Conservation (phyloP, 2,888 invertebrate species). For the Tubulanus polymorphus region DNA sequence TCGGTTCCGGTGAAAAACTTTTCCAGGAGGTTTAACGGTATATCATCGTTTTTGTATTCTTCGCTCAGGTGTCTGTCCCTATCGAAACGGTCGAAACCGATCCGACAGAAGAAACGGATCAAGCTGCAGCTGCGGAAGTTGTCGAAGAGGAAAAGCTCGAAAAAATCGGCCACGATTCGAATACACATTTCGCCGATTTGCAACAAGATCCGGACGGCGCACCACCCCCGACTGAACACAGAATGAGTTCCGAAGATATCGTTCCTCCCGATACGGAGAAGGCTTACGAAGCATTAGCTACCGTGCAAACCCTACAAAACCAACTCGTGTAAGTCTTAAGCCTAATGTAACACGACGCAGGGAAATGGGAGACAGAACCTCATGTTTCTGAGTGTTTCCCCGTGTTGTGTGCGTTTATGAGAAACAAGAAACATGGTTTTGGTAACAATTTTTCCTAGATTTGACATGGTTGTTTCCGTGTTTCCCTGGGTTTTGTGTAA, state of each 20-base stretch:
- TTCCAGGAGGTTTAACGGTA: too few species aligned
- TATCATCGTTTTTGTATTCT: too few species aligned
- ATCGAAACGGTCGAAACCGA: too few species aligned
- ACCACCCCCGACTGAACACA: background rate
- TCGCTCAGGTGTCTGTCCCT: too few species aligned
- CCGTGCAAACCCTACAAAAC: slow-evolving; percentile 40
- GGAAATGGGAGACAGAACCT: too few species aligned
- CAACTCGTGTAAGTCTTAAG: slow-evolving; percentile 40
- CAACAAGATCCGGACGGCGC: slow-evolving; percentile 19
- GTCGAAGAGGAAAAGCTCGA: slow-evolving; percentile 28
- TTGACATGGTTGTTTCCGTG: background rate
- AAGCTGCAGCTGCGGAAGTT: background rate
- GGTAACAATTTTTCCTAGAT: too few species aligned
- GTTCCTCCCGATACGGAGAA: slow-evolving; percentile 34
- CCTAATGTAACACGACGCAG: background rate
- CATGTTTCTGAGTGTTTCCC: background rate
- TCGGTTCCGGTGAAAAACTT: background rate
- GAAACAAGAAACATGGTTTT: too few species aligned
- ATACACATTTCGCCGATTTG: slow-evolving; percentile 37
- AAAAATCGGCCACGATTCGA: slow-evolving; percentile 43
- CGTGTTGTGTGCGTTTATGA: too few species aligned
- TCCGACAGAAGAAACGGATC: too few species aligned
- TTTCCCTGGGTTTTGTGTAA: background rate
- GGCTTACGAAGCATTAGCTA: slow-evolving; percentile 45
- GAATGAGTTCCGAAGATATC: background rate